A percentile compares a stretch with the other conserved stretches of the same genome.
These are phyloP conservation scores for Taxidea taxus DNA, from an alignment of 2,113 vertebrate species.

Conservation along the genomic window DNA sequence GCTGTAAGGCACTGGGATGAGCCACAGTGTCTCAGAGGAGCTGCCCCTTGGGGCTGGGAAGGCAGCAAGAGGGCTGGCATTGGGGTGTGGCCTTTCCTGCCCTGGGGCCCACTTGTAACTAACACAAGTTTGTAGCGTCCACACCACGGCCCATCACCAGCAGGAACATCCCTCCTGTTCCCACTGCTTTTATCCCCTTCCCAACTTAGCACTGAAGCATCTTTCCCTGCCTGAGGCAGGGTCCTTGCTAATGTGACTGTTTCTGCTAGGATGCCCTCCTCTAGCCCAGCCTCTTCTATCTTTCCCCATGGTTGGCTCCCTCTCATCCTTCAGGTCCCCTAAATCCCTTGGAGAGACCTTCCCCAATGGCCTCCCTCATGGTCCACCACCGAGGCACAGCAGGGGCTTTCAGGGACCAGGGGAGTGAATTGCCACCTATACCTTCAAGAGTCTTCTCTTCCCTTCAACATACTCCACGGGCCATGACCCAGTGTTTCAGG, in stretches of 20 bases:
- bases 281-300: not conserved
- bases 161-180: not conserved
- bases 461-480: not conserved
- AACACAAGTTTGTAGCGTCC: not conserved
- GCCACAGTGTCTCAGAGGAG: not conserved
- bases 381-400: not conserved
- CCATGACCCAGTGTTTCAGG: not conserved
- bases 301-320: not conserved
- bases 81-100: not conserved
- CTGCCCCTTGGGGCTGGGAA: not conserved
- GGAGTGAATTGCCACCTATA: not conserved
- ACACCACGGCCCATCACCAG: not conserved
- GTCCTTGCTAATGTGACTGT: not conserved
- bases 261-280: not conserved
- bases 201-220: not conserved
- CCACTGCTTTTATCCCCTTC: not conserved
- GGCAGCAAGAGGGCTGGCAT: not conserved
- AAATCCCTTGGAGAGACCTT: not conserved
- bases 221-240: not conserved
- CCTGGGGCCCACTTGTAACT: not conserved
- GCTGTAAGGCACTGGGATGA: not conserved
- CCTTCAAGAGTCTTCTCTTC: not conserved
- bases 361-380: not conserved
- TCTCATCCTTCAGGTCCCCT: not conserved
- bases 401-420: not conserved